These are phyloP conservation scores for Stylophora pistillata DNA, from an alignment of 64 coral and sea anemone species.

Conservation along the genomic window DNA sequence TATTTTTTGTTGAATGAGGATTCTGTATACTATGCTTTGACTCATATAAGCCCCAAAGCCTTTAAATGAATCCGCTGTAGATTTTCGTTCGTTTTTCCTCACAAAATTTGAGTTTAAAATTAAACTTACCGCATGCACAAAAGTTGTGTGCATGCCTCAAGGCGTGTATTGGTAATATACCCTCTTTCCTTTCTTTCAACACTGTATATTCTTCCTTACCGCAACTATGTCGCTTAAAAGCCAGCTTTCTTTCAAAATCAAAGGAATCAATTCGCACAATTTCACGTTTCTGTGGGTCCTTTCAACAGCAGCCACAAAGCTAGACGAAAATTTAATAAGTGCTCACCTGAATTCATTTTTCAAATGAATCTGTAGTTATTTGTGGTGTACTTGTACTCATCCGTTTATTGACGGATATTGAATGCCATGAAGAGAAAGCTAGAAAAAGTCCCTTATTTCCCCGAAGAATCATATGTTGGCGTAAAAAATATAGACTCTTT, in stretches of 20 bases:
- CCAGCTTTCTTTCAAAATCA: not conserved
- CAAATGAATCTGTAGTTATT: not conserved
- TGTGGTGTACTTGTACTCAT: not conserved
- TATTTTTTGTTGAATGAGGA: not conserved
- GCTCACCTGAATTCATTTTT: not conserved
- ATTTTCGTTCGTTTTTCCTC: not conserved
- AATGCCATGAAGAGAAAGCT: not conserved
- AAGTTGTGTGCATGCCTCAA: not conserved
- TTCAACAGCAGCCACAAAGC: not conserved
- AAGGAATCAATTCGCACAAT: not conserved
- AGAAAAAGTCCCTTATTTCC: not conserved
- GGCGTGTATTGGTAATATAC: constrained; percentile 1
- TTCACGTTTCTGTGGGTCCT: not conserved
- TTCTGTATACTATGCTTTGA: not conserved
- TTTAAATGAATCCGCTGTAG: not conserved
- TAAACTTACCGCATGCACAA: not conserved
- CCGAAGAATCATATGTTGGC: not conserved
- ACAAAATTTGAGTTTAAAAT: not conserved
- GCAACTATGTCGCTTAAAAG: constrained; percentile 10
- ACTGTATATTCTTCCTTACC: constrained; percentile 25
- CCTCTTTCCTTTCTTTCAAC: constrained; percentile 13
- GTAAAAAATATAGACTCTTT: not conserved
- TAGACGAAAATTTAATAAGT: not conserved
- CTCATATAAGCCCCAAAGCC: not conserved
- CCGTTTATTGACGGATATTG: not conserved